Conservation (phyloP, 2,113 vertebrate species). For the Crotalus helleri region DNA sequence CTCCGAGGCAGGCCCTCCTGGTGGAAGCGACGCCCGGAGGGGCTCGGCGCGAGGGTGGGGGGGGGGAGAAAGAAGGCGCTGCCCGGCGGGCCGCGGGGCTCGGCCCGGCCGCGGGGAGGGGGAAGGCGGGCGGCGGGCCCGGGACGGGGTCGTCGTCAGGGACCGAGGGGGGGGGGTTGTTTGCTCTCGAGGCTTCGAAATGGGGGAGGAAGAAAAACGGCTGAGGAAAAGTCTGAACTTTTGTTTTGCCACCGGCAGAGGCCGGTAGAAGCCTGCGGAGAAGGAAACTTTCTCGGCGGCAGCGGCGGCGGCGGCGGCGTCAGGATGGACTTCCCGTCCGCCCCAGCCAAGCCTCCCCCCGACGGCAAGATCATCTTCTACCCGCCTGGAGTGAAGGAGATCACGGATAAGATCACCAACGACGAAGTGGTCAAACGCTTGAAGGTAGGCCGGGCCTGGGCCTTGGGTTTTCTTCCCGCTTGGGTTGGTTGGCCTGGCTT, state of each 20-base stretch:
- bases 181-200: constrained; percentile 66
- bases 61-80: neutral
- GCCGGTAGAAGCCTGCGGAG: constrained; percentile 95
- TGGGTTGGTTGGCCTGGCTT: neutral
- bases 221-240: constrained; percentile 84
- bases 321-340: constrained; percentile 91
- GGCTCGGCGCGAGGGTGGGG: constrained; percentile 24
- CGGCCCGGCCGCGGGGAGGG: constrained; percentile 2
- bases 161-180: constrained; percentile 13
- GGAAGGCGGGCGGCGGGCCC: no score
- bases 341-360: constrained; percentile 84
- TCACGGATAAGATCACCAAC: constrained; percentile 97
- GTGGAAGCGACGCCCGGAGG: constrained; percentile 45
- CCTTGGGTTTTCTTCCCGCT: no score
- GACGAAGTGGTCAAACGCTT: constrained; percentile 97
- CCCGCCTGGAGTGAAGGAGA: constrained; percentile 92
- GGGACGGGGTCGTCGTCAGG: neutral
- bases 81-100: neutral
- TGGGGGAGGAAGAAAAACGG: constrained; percentile 59
- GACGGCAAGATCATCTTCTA: constrained; percentile 94
- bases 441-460: constrained; percentile 77
- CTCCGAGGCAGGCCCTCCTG: constrained; percentile 54
- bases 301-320: constrained; percentile 56
- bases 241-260: constrained; percentile 98
- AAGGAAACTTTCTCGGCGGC: constrained; percentile 71